Percentiles rank a stretch among this genome's conserved stretches.
These are phyloP conservation scores for Ethmia dodecea DNA, from an alignment of 2,888 invertebrate genomes.

Conservation along the genomic window DNA sequence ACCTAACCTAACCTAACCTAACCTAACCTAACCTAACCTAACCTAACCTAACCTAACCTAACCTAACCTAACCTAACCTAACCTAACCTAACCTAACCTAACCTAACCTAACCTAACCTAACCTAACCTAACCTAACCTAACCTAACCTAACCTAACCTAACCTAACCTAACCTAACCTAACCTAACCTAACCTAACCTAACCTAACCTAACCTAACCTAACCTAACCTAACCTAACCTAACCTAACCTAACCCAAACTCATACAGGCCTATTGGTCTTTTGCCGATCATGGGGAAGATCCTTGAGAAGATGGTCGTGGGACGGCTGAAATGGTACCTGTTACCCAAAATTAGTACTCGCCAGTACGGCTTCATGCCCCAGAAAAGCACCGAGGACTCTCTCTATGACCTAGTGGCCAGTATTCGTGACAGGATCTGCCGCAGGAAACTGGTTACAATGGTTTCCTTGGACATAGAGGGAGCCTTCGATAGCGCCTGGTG, in stretches of 20 bases:
- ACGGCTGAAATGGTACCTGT: constrained; percentile 12
- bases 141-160: constrained; percentile 10
- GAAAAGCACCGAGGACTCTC: too few species aligned
- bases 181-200: constrained; percentile 14
- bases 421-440: too few species aligned
- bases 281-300: too few species aligned
- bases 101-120: constrained; percentile 13
- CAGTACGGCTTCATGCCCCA: too few species aligned
- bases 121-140: constrained; percentile 13
- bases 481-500: too few species aligned
- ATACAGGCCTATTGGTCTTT: too few species aligned
- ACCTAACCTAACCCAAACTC: constrained; percentile 10
- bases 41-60: constrained; percentile 17
- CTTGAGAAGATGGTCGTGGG: too few species aligned
- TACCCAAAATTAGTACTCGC: constrained; percentile 20
- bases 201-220: constrained; percentile 14
- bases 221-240: constrained; percentile 15
- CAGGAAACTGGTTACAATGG: too few species aligned
- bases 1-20: constrained; percentile 11
- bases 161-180: constrained; percentile 15
- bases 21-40: constrained; percentile 16
- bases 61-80: constrained; percentile 13
- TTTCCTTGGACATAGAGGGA: too few species aligned
- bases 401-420: too few species aligned
- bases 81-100: constrained; percentile 14